Conservation (phyloP, 2,888 invertebrate species). For the Alloplasta piceator region DNA sequence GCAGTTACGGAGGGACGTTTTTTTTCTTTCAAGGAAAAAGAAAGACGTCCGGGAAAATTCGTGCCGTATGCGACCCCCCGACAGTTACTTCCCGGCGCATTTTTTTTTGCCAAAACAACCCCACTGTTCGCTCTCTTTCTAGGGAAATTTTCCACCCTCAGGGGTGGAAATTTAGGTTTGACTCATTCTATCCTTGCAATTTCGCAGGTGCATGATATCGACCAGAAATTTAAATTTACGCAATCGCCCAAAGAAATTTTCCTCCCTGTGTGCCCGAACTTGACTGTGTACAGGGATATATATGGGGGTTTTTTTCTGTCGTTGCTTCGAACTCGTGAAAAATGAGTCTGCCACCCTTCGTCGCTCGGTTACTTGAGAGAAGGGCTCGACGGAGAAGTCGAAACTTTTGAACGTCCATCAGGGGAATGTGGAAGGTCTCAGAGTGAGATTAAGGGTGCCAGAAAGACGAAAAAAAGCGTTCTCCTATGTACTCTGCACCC, state of each 20-base stretch:
- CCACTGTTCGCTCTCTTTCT: background rate
- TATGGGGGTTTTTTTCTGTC: conserved; percentile 32
- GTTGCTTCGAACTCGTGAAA: conserved; percentile 81
- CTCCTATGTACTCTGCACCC: conserved; percentile 11
- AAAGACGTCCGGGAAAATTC: conserved; percentile 77
- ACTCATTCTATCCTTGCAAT: conserved; percentile 26
- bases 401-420: conserved; percentile 49
- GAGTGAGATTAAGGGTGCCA: background rate
- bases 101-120: conserved; percentile 19
- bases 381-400: conserved; percentile 13
- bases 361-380: conserved; percentile 41
- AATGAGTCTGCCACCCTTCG: conserved; percentile 77
- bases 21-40: conserved; percentile 55
- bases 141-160: conserved; percentile 1
- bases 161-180: no score
- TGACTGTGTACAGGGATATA: no score
- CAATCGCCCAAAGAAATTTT: conserved; percentile 36
- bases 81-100: conserved; percentile 27
- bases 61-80: conserved; percentile 77
- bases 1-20: background rate
- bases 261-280: conserved; percentile 11
- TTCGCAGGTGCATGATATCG: conserved; percentile 61
- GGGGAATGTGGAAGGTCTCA: background rate
- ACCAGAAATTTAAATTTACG: conserved; percentile 81
- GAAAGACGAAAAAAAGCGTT: conserved; percentile 15